Base-by-base conservation (phyloP, 1,140 invertebrate genomes). In the Temnothorax curvispinosus region DNA sequence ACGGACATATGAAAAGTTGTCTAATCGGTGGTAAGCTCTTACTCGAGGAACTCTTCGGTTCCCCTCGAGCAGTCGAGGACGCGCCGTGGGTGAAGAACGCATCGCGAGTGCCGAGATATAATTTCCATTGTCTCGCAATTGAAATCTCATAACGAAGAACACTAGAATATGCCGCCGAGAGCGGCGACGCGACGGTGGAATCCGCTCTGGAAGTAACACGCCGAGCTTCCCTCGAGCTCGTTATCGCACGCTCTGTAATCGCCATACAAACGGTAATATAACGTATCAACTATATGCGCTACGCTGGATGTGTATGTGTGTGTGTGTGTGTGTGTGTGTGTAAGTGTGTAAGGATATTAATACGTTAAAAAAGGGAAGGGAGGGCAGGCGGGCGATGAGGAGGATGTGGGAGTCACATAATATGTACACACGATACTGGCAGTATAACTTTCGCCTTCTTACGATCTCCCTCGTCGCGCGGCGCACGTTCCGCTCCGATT, bases 351-450 rank as follows among this genome's bases (percentile, higher is more conserved):
- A n/a, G 72, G 82, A 76, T 87, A 87, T 88, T 80, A 78, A 87
- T 91, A 86, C 50, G 60, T 90, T 91, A 88, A 92, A 86, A 92
- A 86, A 92, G 27, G 27, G 27, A 86, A 65, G 77, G 84, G 80
- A 50, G 47, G 52, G 47, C 32, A n/a, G 44, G 76, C 27, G 27
- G 2, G 3, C 13, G 47, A 27, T 21, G 32, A 56, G 60, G n/a
- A 11, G 27, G 47, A 67, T 32, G 44, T 13, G 69, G 38, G 75
- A n/a, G 50, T 60, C 18, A 35, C 54, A 90, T 69, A 90, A 91
- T 93, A 94, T 94, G 91, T 94, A 94, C 94, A 94, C 90, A 93
- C 81, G 92, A 93, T 94, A 94, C 93, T 94, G 94, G 93, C 93
- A 94, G 93, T 94, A 92, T 88, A 60, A 75, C 87, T 88, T 89